Base-by-base conservation (phyloP, 2,113 vertebrate species). In the Brachypodius melanocephalos region DNA sequence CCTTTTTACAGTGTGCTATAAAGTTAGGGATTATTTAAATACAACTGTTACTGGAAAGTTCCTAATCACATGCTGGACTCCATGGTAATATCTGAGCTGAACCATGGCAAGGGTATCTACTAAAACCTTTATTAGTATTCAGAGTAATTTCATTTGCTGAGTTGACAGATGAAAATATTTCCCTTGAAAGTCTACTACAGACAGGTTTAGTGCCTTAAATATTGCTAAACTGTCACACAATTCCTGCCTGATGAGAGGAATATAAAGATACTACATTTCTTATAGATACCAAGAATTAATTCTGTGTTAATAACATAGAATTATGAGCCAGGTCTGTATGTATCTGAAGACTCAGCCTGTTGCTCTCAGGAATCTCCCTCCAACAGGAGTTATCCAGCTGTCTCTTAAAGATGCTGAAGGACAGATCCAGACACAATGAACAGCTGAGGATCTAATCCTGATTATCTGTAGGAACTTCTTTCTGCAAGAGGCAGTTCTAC, bases 11-110 rank as follows among this genome's bases (percentile, higher is more conserved):
- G 71, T 72, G 46, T 0, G 3, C 63, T 91, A 61, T 94, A 94
- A 96, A 96, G 93, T 87, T 85, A 93, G 89, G 73, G 12, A 36
- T 91, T 61, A 63, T 65, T 84, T 75, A 59, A 76, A 92, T 45
- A 51, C 84, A 88, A 66, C 28, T 55, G 3, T 85, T 73, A 79
- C 58, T 72, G 55, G 84, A 81, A 88, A 51, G 17, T 34, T 49
- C 12, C 24, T 8, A 14, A 14, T 72, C 77, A 83, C 59, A 55
- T 57, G 85, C 88, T 80, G 76, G 48, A 68, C 58, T 32, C 20
- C 54, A 65, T 2, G 1, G 62, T 25, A 52, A 72, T 1, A 10
- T 32, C 74, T 91, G 74, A 88, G 68, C 57, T 69, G 62, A 57
- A 26, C 58, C 76, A 58, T 18, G 42, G 55, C 89, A 96, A 21